Base-by-base conservation (phyloP, 30 jellyfish, hydroid and myxozoan species). In the Hydra vulgaris region DNA sequence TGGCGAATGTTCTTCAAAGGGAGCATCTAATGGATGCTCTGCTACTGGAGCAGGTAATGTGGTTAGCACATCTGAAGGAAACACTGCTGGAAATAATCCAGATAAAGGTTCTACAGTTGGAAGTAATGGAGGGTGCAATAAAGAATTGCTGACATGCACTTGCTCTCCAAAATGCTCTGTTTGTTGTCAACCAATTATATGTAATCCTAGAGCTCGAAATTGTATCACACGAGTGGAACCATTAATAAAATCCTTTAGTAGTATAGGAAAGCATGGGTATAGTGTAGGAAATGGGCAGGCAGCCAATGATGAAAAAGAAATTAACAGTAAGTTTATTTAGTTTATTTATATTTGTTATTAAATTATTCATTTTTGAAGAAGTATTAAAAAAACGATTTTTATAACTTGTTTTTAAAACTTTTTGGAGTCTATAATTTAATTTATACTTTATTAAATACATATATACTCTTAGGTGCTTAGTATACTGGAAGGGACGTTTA, bases 261-360 rank as follows among this genome's bases (percentile, higher is more conserved):
- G 81, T 0, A 16, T 23, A 20, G 8, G 8, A n/a, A 73, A 18
- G 53, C 61, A 78, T 66, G 53, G 24, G 7, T 7, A 23, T 18
- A 16, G 20, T 19, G 68, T 17, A 15, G 85, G 68, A 19, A 69
- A 78, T 61, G 23, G 21, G 17, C 25, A 21, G 15, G 66, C 17
- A 18, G n/a, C 26, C 1, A 78, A 54, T 20, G 85, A 78, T 21
- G 85, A 78, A 16, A 78, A 78, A 78, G 85, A 78, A 78, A 78
- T 78, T 7, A 78, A 78, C 77, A 78, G 85, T 78, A 78, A 78
- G 77, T 8, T 83, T 55, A 55, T 74, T 5, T 74, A 91, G 96
- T 68, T 3, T 40, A 40, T 3, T 12, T 12, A 40, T 40, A 3
- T 12, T 3, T 12, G 61, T 5, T 12, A 5, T 40, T 5, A 40